A percentile compares a stretch with the other conserved stretches of the same genome.
These are phyloP conservation scores for Kryptolebias ocellatus DNA, from an alignment of 2,797 vertebrate species.

Conservation along the genomic window DNA sequence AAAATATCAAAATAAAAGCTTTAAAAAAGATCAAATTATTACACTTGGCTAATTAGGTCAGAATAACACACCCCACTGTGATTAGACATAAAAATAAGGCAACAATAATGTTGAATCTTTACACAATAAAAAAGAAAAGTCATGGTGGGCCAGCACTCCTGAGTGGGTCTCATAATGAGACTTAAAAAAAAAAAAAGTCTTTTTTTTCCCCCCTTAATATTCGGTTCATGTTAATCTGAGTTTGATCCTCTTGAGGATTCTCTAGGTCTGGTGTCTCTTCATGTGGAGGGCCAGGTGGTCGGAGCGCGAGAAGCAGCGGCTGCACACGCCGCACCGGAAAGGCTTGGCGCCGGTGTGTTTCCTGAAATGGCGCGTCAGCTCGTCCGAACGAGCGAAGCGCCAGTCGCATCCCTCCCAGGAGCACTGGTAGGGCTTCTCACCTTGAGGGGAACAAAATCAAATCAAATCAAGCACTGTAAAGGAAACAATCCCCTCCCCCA, in stretches of 20 bases:
- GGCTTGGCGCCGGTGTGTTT: slow-evolving; percentile 98
- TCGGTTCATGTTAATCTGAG: slow-evolving; percentile 20
- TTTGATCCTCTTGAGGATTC: slow-evolving; percentile 3
- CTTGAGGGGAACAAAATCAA: slow-evolving; percentile 66
- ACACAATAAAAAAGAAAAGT: slow-evolving; percentile 41
- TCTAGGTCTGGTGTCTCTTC: slow-evolving; percentile 96
- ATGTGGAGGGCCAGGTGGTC: slow-evolving; percentile 98
- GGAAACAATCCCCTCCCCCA: background rate
- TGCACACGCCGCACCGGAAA: slow-evolving; percentile 94
- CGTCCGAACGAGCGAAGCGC: slow-evolving; percentile 96
- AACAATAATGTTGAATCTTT: slow-evolving; percentile 36
- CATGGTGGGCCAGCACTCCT: slow-evolving; percentile 50
- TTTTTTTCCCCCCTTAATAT: slow-evolving; percentile 19
- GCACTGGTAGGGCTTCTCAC: slow-evolving; percentile 97
- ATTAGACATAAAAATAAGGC: slow-evolving; percentile 42
- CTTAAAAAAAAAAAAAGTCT: slow-evolving; percentile 29
- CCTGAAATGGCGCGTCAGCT: slow-evolving; percentile 96
- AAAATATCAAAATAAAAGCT: slow-evolving; percentile 23
- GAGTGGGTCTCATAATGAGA: slow-evolving; percentile 20
- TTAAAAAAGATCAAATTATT: slow-evolving; percentile 20
- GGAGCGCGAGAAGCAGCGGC: slow-evolving; percentile 95
- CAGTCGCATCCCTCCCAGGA: slow-evolving; percentile 98
- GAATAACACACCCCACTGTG: slow-evolving; percentile 9
- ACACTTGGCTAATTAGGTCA: slow-evolving; percentile 24
- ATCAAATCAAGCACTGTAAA: background rate